Evolutionary conservation across 2,113 vertebrate genomes (phyloP).

Genomic region (Cyprinodon tularosa): DNA sequence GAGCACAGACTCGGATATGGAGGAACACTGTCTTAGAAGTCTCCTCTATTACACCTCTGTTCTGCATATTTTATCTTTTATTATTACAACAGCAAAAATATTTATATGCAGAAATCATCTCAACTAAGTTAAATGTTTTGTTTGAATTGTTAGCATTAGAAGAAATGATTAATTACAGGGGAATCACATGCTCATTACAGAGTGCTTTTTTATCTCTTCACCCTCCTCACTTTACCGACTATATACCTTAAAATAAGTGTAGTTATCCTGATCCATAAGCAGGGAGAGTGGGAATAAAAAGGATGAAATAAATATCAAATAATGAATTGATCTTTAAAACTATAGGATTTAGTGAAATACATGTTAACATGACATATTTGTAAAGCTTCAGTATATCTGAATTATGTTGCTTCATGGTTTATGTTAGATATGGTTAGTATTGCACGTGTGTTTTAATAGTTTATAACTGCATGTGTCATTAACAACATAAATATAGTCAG

Average conservation of each 20-base stretch:
- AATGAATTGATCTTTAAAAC: background rate
- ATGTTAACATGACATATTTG: background rate
- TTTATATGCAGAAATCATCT: too few species aligned
- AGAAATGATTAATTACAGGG: background rate
- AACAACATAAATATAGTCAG: background rate
- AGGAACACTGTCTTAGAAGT: too few species aligned
- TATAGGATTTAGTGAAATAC: background rate
- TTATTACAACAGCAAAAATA: too few species aligned
- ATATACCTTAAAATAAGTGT: too few species aligned
- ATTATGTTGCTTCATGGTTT: background rate
- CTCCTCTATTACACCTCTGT: too few species aligned
- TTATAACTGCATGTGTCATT: background rate
- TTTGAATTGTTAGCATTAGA: background rate
- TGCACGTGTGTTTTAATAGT: background rate
- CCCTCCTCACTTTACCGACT: background rate
- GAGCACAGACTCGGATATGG: too few species aligned
- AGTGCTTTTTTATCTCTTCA: background rate
- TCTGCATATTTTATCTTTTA: too few species aligned
- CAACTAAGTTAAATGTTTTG: too few species aligned
- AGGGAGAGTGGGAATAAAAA: background rate
- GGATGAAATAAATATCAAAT: background rate
- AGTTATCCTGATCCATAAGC: background rate
- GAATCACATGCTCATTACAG: background rate
- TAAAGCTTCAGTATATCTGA: background rate
- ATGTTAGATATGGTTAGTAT: background rate